Evolutionary conservation across 1,140 invertebrate genomes (phyloP).

Genomic region (Macrostomum lignano): DNA sequence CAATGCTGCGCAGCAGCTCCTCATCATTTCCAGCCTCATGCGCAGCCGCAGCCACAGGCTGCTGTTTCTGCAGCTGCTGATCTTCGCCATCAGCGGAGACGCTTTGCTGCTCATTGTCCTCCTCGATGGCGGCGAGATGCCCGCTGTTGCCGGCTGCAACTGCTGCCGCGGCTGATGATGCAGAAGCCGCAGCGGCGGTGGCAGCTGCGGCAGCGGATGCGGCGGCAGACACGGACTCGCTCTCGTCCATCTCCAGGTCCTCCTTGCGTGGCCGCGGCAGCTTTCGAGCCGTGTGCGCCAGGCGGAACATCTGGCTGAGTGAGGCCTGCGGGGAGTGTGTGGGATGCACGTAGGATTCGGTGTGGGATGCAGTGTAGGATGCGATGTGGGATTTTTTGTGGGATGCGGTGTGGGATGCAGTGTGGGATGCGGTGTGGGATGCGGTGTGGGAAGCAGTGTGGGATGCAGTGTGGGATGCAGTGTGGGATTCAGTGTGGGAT

Average conservation of each 20-base stretch:
- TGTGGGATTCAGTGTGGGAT: no score
- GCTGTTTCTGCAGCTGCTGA: background rate
- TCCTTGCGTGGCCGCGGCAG: conserved; percentile 19
- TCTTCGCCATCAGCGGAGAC: conserved; percentile 1
- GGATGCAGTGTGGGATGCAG: no score
- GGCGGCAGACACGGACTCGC: conserved; percentile 6
- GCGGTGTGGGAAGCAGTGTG: no score
- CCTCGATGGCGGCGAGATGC: background rate
- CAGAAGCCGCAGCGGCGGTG: no score
- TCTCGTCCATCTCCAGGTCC: conserved; percentile 17
- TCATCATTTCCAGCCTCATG: conserved; percentile 2
- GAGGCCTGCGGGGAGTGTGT: no score
- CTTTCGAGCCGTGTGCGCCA: conserved; percentile 13
- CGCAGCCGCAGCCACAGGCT: background rate
- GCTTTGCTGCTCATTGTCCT: background rate
- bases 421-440: no score
- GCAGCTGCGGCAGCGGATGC: background rate
- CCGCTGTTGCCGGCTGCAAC: background rate
- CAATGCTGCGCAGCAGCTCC: conserved; percentile 8
- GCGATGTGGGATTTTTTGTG: no score
- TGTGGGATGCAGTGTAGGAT: no score
- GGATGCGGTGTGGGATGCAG: no score
- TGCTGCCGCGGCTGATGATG: conserved; percentile 9
- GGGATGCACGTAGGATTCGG: no score
- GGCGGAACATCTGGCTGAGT: no score